A percentile compares a stretch with the other conserved stretches of the same genome.
phyloP scores from a whole-genome alignment of 2,888 invertebrate species.

The Cartodere bifasciata region DNA sequence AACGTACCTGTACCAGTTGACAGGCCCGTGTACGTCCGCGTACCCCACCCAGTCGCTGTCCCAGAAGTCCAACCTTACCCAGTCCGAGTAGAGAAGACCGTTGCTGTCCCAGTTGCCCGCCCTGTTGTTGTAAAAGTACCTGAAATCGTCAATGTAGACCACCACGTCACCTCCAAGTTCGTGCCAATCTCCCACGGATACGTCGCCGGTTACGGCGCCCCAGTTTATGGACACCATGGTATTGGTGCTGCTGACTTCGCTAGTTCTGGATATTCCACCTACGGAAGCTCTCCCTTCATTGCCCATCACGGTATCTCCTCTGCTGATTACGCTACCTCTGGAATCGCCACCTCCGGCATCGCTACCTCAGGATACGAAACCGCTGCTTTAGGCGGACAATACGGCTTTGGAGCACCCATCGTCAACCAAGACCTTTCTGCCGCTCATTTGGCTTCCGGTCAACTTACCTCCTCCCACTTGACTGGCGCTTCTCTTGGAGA shows the following conservation, averaged over 20 bases:
- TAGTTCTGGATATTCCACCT: constrained; percentile 2
- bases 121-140: constrained; percentile 22
- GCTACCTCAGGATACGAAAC: constrained; percentile 9
- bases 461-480: background rate
- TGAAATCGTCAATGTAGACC: constrained; percentile 11
- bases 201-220: constrained; percentile 1
- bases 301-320: no score
- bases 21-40: constrained; percentile 21
- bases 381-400: constrained; percentile 1
- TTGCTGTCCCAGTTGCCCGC: constrained; percentile 20
- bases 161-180: background rate
- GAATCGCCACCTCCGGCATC: constrained; percentile 1
- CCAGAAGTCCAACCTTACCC: constrained; percentile 21
- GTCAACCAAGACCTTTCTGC: no score
- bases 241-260: constrained; percentile 3
- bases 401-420: constrained; percentile 7
- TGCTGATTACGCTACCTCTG: background rate
- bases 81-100: constrained; percentile 20
- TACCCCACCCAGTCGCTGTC: constrained; percentile 21
- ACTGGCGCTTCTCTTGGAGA: background rate
- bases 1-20: constrained; percentile 21
- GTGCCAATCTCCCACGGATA: constrained; percentile 3
- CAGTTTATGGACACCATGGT: background rate
- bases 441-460: background rate
- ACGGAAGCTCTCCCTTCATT: background rate